These are phyloP conservation scores for Urocolius indicus DNA, from an alignment of 2,113 vertebrate species.

Conservation along the genomic window DNA sequence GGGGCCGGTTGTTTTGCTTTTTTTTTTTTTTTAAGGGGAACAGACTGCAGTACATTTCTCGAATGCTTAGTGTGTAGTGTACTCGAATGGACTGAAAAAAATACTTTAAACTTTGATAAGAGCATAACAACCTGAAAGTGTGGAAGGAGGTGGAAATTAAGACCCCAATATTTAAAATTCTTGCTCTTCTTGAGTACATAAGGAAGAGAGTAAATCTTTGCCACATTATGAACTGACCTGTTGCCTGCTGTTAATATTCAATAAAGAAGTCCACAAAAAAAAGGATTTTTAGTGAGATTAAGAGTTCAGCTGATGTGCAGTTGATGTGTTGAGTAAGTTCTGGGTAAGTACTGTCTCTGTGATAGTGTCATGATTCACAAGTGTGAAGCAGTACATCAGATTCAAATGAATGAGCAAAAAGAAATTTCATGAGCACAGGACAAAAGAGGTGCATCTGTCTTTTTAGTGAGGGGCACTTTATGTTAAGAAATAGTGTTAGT, in stretches of 20 bases:
- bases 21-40: neutral
- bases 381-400: neutral
- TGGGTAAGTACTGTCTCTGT: neutral
- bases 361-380: neutral
- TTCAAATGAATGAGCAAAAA: neutral
- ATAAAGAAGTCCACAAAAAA: neutral
- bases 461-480: constrained; percentile 17
- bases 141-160: neutral
- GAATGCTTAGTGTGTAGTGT: neutral
- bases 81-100: neutral
- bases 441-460: neutral
- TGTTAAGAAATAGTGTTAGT: neutral
- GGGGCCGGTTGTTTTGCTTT: neutral
- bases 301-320: neutral
- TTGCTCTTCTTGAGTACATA: neutral
- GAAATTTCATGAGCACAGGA: neutral
- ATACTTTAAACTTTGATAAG: neutral
- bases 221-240: neutral
- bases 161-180: neutral
- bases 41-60: neutral
- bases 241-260: neutral
- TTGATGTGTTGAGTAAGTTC: neutral
- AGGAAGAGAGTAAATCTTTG: neutral
- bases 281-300: neutral
- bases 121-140: neutral